A percentile compares a stretch with the other conserved stretches of the same genome.
Conservation (phyloP, 2,113 vertebrate species). For the Pedionomus torquatus region DNA sequence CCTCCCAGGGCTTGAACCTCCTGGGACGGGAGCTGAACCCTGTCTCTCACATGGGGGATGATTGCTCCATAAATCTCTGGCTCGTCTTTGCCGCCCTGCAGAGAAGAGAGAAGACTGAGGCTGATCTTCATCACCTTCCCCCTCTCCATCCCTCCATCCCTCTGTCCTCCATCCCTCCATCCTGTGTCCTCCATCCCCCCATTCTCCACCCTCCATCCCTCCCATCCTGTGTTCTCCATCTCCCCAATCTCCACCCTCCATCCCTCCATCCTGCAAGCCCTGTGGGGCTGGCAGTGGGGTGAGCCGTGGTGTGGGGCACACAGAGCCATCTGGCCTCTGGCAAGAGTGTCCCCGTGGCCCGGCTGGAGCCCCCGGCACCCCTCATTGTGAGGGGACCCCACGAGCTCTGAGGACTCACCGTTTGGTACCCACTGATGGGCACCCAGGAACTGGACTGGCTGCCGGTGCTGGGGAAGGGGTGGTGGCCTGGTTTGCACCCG, state of each 20-base stretch:
- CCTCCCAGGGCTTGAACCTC: neutral
- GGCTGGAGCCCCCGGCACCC: neutral
- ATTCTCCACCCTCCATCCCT: neutral
- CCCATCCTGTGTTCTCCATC: neutral
- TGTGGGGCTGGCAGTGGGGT: neutral
- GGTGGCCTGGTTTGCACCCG: neutral
- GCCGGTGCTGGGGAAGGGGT: neutral
- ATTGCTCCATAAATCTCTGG: neutral
- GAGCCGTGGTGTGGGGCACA: fast-evolving
- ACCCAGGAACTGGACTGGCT: slow-evolving; percentile 2
- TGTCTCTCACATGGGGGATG: slow-evolving; percentile 37
- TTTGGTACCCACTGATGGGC: slow-evolving; percentile 10
- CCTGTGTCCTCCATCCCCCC: too few species aligned
- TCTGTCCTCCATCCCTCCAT: neutral
- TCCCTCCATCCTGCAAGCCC: neutral
- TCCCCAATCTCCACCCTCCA: neutral
- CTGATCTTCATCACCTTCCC: neutral
- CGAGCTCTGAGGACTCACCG: neutral
- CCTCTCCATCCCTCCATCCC: neutral
- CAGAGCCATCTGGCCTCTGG: neutral
- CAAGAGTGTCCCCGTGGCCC: neutral
- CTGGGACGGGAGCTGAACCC: fast-evolving
- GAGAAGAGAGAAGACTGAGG: neutral
- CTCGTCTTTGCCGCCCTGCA: slow-evolving; percentile 49
- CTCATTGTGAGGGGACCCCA: fast-evolving